These are phyloP conservation scores for Eupsilia transversa DNA, from an alignment of 2,888 invertebrate genomes.

Conservation along the genomic window DNA sequence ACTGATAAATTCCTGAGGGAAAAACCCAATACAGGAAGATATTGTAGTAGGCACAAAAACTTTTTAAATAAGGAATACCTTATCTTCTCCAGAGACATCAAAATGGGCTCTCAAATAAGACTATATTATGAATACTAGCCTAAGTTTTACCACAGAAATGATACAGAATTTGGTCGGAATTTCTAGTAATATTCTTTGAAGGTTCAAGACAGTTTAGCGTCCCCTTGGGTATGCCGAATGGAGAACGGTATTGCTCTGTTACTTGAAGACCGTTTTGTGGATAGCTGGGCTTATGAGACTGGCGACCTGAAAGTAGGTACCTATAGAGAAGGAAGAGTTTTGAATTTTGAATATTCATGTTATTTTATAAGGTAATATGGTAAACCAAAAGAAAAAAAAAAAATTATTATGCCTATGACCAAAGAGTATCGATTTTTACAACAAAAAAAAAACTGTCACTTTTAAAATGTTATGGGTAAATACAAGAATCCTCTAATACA, in stretches of 20 bases:
- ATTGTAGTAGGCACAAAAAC: neutral
- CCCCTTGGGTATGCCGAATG: conserved; percentile 30
- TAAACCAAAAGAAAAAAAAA: too few species aligned
- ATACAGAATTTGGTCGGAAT: conserved; percentile 31
- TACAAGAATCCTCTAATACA: too few species aligned
- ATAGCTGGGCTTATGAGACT: neutral
- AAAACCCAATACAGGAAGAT: too few species aligned
- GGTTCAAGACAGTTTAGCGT: conserved; percentile 37
- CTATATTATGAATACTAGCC: conserved; percentile 42
- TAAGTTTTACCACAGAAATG: conserved; percentile 33
- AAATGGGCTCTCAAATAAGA: conserved; percentile 4
- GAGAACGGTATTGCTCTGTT: conserved; percentile 23
- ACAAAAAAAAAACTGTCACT: too few species aligned
- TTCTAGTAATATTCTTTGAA: conserved; percentile 48
- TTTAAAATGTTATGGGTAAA: neutral
- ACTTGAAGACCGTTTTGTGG: conserved; percentile 35
- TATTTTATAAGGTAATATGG: neutral
- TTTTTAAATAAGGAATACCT: neutral
- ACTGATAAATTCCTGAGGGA: too few species aligned
- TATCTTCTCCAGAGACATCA: conserved; percentile 12
- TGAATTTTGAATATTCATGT: neutral
- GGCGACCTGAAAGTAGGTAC: neutral
- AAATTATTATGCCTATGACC: too few species aligned
- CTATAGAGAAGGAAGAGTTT: too few species aligned
- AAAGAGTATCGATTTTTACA: too few species aligned